Evolutionary conservation across 1,140 invertebrate species (phyloP).

Genomic region (Drosophila parvula): DNA sequence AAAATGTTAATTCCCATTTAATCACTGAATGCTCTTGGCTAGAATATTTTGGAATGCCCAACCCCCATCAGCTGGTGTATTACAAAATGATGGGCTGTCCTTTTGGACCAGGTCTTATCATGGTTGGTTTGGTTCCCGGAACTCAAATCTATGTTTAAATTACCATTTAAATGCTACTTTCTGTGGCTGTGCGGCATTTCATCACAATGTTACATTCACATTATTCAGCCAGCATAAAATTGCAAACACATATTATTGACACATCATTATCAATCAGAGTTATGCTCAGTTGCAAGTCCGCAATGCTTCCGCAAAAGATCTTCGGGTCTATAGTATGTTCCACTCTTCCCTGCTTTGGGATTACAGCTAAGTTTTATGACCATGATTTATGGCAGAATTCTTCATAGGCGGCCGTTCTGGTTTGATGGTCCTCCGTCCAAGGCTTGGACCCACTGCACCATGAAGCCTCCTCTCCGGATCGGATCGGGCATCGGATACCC

Average conservation of each 20-base stretch:
- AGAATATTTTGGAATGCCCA: background rate
- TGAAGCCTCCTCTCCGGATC: constrained; percentile 54
- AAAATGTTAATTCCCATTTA: background rate
- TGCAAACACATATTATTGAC: constrained; percentile 80
- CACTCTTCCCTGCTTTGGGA: constrained; percentile 10
- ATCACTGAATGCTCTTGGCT: constrained; percentile 4
- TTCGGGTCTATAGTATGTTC: background rate
- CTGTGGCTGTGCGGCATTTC: constrained; percentile 39
- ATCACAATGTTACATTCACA: constrained; percentile 53
- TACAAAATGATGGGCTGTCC: constrained; percentile 42
- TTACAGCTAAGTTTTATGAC: constrained; percentile 72
- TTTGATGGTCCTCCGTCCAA: constrained; percentile 52
- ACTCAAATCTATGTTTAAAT: constrained; percentile 56
- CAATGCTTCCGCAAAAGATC: constrained; percentile 59
- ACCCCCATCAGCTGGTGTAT: background rate
- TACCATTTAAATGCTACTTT: constrained; percentile 52
- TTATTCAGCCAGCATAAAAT: constrained; percentile 69
- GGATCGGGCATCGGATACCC: constrained; percentile 21
- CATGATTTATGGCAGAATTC: constrained; percentile 80
- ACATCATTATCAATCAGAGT: constrained; percentile 81
- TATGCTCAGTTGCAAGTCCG: constrained; percentile 39
- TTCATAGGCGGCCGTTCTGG: constrained; percentile 82
- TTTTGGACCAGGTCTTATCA: background rate
- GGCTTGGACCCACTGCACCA: constrained; percentile 57
- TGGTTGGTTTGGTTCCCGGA: constrained; percentile 33